phyloP scores from a whole-genome alignment of 2,888 invertebrate species.

The Maniola hyperantus region DNA sequence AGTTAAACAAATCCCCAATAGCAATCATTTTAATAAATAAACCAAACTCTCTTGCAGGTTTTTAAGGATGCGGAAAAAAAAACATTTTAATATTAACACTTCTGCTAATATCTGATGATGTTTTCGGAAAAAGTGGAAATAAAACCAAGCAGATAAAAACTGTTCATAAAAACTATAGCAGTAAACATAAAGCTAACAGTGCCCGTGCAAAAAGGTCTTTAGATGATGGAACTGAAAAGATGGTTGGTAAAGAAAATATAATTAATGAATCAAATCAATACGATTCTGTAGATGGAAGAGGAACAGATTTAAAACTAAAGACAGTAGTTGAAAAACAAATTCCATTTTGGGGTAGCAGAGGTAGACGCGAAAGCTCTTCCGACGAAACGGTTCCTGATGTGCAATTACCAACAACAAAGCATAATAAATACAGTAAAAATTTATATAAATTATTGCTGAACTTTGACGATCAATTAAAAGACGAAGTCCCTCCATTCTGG shows the following conservation, averaged over 20 bases:
- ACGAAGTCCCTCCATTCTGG: constrained; percentile 51
- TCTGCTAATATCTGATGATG: constrained; percentile 58
- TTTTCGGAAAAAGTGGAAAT: constrained; percentile 55
- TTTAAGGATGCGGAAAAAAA: constrained; percentile 60
- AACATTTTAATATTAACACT: constrained; percentile 52
- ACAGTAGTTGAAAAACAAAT: constrained; percentile 49
- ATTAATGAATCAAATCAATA: constrained; percentile 44
- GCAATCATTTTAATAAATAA: neutral
- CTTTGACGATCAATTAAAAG: constrained; percentile 24
- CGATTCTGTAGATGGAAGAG: constrained; percentile 29
- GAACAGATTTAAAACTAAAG: constrained; percentile 22
- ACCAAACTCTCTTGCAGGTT: constrained; percentile 50
- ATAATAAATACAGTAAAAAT: constrained; percentile 40
- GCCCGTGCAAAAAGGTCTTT: constrained; percentile 62
- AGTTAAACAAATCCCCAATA: neutral
- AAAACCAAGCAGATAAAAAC: constrained; percentile 52
- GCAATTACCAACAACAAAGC: constrained; percentile 32
- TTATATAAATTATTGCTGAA: constrained; percentile 35
- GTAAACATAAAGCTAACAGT: constrained; percentile 49
- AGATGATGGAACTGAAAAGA: constrained; percentile 50
- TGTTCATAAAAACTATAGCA: constrained; percentile 45
- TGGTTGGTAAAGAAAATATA: constrained; percentile 42
- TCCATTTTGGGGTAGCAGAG: constrained; percentile 72
- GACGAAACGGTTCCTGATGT: constrained; percentile 46
- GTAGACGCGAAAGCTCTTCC: constrained; percentile 58